These are phyloP conservation scores for Lacerta bilineata DNA, from an alignment of 2,797 vertebrate species.

Conservation along the genomic window DNA sequence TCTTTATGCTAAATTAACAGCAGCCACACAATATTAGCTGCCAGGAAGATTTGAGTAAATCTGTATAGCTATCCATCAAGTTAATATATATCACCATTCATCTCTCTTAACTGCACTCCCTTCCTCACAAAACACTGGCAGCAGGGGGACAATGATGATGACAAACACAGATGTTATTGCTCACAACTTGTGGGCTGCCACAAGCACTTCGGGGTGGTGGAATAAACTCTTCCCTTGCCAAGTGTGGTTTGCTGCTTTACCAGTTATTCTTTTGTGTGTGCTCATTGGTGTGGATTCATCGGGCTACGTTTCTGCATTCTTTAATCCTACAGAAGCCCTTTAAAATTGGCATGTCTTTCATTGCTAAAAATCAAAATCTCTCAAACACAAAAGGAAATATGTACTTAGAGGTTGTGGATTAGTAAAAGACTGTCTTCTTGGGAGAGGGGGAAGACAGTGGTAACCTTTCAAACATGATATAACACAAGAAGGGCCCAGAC, in stretches of 20 bases:
- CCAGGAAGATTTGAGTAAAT: constrained; percentile 19
- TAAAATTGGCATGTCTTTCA: neutral
- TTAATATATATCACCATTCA: neutral
- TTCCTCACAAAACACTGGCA: neutral
- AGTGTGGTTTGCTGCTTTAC: neutral
- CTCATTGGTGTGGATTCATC: neutral
- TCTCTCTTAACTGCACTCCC: neutral
- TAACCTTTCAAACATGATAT: neutral
- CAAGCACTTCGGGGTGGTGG: neutral
- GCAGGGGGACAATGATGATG: neutral
- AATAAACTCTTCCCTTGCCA: neutral
- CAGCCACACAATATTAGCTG: neutral
- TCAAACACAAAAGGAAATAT: neutral
- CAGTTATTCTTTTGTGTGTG: neutral
- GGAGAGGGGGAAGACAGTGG: too few species aligned
- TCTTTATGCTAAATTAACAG: too few species aligned
- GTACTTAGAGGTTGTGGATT: neutral
- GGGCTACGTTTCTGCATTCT: neutral
- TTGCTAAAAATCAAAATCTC: neutral
- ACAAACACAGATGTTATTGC: neutral
- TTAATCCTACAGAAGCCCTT: neutral
- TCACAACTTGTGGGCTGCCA: constrained; percentile 1
- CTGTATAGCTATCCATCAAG: neutral
- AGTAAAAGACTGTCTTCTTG: neutral
- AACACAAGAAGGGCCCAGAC: neutral